These are phyloP conservation scores for Theristicus caerulescens DNA, from an alignment of 2,113 vertebrate genomes.

Conservation along the genomic window DNA sequence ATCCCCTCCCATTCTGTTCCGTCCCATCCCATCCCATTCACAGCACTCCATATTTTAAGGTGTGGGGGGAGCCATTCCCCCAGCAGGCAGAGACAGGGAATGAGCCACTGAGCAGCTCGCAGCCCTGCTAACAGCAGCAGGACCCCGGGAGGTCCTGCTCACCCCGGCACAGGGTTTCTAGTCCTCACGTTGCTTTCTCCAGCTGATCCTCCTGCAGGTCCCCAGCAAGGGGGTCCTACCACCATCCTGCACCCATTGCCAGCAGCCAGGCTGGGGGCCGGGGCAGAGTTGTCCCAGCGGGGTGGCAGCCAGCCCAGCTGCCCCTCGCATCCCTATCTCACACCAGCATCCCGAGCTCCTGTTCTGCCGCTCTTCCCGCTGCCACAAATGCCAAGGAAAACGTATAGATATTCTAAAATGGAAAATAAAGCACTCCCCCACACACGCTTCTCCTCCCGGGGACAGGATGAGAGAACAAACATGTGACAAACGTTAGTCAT, in stretches of 20 bases:
- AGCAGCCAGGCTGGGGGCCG: not conserved
- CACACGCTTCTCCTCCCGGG: not conserved
- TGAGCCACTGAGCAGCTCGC: not conserved
- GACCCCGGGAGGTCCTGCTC: not conserved
- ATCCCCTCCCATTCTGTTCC: accelerated
- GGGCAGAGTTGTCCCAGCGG: accelerated
- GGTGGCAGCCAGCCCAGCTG: not conserved
- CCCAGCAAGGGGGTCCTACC: not conserved
- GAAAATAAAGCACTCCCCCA: not conserved
- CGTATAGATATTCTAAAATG: not conserved
- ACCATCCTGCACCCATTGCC: not conserved
- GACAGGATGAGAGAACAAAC: not conserved
- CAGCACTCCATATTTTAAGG: not conserved
- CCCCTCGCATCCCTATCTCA: not conserved
- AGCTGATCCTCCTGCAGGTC: not conserved
- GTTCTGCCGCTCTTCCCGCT: not conserved
- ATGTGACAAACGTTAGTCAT: constrained; percentile 57
- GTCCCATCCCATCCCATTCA: accelerated
- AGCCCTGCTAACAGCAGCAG: not conserved
- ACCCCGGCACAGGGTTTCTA: accelerated
- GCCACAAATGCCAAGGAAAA: not conserved
- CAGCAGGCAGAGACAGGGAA: not conserved
- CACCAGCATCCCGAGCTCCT: not conserved
- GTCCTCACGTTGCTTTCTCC: not conserved
- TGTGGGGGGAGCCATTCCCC: not conserved